These are phyloP conservation scores for Miltochrista miniata DNA, from an alignment of 2,888 invertebrate genomes.

Conservation along the genomic window DNA sequence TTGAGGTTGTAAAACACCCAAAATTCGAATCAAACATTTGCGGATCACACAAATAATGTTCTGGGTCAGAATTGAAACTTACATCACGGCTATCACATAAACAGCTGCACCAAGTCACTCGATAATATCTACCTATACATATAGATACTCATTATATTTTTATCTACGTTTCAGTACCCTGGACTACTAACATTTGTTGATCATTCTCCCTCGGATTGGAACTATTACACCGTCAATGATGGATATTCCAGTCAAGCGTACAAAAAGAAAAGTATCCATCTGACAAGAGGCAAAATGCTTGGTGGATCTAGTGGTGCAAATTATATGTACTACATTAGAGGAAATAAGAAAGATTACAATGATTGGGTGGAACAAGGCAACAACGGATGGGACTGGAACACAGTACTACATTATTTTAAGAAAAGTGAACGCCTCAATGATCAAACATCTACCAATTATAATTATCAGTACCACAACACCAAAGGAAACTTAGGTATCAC, in stretches of 20 bases:
- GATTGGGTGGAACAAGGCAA: conserved; percentile 83
- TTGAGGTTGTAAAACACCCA: no score
- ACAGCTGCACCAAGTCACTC: no score
- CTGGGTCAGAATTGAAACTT: no score
- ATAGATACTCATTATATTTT: no score
- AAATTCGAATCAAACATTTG: no score
- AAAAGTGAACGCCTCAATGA: conserved; percentile 51
- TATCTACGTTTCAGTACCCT: conserved; percentile 48
- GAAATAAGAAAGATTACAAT: conserved; percentile 85
- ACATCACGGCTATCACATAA: no score
- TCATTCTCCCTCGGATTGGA: conserved; percentile 50
- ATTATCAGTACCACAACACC: conserved; percentile 45
- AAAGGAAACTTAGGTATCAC: conserved; percentile 51
- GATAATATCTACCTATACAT: no score
- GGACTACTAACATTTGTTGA: conserved; percentile 46
- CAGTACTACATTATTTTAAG: conserved; percentile 50
- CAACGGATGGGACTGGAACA: conserved; percentile 58
- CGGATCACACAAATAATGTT: no score
- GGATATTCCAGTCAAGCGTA: conserved; percentile 50
- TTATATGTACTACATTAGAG: conserved; percentile 86
- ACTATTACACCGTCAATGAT: conserved; percentile 49
- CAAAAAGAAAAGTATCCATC: conserved; percentile 37
- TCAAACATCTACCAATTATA: conserved; percentile 34
- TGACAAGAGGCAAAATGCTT: conserved; percentile 85
- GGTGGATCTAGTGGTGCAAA: conserved; percentile 87